Conservation (phyloP, 2,113 vertebrate genomes). For the Aleadryas rufinucha region DNA sequence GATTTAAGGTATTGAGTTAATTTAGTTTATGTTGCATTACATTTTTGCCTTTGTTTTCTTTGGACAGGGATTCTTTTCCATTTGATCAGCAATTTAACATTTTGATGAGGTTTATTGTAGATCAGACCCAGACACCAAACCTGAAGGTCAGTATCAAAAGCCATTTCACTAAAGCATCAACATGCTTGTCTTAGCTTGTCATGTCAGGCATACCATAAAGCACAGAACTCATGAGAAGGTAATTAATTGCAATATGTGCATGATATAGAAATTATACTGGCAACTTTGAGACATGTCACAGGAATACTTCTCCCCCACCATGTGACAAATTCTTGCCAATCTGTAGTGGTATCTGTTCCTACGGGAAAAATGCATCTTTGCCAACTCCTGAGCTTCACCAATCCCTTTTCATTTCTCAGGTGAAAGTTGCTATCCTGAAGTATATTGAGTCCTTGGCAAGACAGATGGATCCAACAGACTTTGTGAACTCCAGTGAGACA, state of each 20-base stretch:
- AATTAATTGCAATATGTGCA: neutral
- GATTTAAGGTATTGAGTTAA: neutral
- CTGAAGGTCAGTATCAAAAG: conserved; percentile 83
- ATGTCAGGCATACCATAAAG: neutral
- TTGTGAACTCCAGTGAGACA: conserved; percentile 96
- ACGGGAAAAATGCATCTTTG: neutral
- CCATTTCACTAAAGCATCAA: neutral
- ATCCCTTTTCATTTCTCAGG: conserved; percentile 68
- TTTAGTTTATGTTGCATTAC: neutral
- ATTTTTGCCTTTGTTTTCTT: conserved; percentile 3
- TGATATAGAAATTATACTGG: neutral
- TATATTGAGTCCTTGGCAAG: conserved; percentile 93
- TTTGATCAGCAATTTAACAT: conserved; percentile 99
- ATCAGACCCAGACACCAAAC: conserved; percentile 98
- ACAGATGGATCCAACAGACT: conserved; percentile 97
- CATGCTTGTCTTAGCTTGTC: neutral
- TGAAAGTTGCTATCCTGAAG: conserved; percentile 97
- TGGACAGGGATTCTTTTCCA: conserved; percentile 91
- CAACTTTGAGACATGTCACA: neutral
- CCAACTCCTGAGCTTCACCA: neutral
- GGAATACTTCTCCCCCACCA: neutral
- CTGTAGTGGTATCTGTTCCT: neutral
- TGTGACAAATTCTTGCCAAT: neutral
- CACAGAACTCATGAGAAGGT: neutral
- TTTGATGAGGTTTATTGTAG: conserved; percentile 98